Base-by-base conservation (phyloP, 1,140 invertebrate species). In the Gonioctena quinquepunctata region DNA sequence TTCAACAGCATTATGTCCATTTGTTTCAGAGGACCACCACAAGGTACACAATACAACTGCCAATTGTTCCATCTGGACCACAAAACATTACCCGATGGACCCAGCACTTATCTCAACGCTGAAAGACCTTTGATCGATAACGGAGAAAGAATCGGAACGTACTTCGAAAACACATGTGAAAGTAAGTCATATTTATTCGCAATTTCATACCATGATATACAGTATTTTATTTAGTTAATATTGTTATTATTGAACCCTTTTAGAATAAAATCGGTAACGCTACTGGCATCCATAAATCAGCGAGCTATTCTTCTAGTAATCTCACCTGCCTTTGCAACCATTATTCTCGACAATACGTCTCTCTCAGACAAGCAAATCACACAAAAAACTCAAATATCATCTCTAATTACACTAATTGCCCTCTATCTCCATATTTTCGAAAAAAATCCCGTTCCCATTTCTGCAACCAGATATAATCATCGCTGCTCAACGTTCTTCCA, bases 61-160 rank as follows among this genome's bases (percentile, higher is more conserved):
- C 90, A 95, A 62, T 86, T 97, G 2, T 97, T 95, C 84, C 96
- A 97, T 79, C 84, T 97, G 74, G 96, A 97, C 79, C 95, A 97
- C 80, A 92, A 92, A 84, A 95, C 94, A 0, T 85, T 97, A 21
- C 95, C 94, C 2, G 94, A 97, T 78, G 95, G 95, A 33, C 93
- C 94, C 0, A 94, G 93, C 18, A 95, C 94, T 16, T 97, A 94
- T 81, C 84, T 95, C 48, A 94, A 94, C 77, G 92, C 92, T 3
- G 94, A 96, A 78, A 86, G 94, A 74, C 95, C 95, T 0, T 86
- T 97, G 13, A 93, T 97, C 72, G 95, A 97, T 81, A 94, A 94
- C 69, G 95, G 95, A 7, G 93, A 95, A 79, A 88, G 93, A 18
- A 91, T 95, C 70, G 95, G 95, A 63, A 90, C 89, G 69, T 97